Percentiles rank a stretch among this genome's conserved stretches.
These are phyloP conservation scores for Agrotis segetum DNA, from an alignment of 2,888 invertebrate species.

Conservation along the genomic window DNA sequence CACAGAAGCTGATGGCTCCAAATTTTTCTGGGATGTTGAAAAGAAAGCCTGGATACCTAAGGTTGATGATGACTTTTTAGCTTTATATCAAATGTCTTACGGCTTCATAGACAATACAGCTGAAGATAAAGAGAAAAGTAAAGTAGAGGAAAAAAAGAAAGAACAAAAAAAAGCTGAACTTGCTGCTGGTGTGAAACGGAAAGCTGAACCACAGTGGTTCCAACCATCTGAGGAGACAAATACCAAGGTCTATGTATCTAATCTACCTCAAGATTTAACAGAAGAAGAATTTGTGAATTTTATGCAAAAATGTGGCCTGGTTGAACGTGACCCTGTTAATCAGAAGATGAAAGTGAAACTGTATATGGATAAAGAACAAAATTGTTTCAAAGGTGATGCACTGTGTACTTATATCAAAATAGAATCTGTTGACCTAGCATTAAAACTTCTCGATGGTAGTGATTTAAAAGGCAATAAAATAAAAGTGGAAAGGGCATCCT, in stretches of 20 bases:
- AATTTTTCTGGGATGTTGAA: slow-evolving; percentile 97
- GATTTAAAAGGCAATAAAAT: slow-evolving; percentile 95
- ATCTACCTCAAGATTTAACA: slow-evolving; percentile 96
- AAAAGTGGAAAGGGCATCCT: slow-evolving; percentile 97
- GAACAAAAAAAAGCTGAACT: slow-evolving; percentile 81
- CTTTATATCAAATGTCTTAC: slow-evolving; percentile 98
- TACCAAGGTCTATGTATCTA: slow-evolving; percentile 98
- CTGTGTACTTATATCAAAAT: slow-evolving; percentile 98
- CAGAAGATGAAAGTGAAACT: slow-evolving; percentile 97
- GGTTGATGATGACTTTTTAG: slow-evolving; percentile 99
- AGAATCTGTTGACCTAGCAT: slow-evolving; percentile 98
- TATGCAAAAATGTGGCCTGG: slow-evolving; percentile 99
- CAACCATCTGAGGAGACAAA: slow-evolving; percentile 96
- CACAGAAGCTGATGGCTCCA: slow-evolving; percentile 96
- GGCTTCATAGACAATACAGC: slow-evolving; percentile 94
- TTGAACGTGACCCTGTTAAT: slow-evolving; percentile 96
- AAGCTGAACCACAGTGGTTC: slow-evolving; percentile 96
- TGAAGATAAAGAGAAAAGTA: slow-evolving; percentile 75
- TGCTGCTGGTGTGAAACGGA: slow-evolving; percentile 87
- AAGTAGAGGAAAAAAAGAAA: slow-evolving; percentile 79
- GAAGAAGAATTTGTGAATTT: slow-evolving; percentile 97
- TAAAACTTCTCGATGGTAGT: slow-evolving; percentile 97
- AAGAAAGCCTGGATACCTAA: slow-evolving; percentile 99
- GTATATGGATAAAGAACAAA: slow-evolving; percentile 95
- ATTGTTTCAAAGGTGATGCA: slow-evolving; percentile 98